A percentile compares a stretch with the other conserved stretches of the same genome.
Conservation (phyloP, 2,113 vertebrate species). For the Petrocephalus microphthalmus region DNA sequence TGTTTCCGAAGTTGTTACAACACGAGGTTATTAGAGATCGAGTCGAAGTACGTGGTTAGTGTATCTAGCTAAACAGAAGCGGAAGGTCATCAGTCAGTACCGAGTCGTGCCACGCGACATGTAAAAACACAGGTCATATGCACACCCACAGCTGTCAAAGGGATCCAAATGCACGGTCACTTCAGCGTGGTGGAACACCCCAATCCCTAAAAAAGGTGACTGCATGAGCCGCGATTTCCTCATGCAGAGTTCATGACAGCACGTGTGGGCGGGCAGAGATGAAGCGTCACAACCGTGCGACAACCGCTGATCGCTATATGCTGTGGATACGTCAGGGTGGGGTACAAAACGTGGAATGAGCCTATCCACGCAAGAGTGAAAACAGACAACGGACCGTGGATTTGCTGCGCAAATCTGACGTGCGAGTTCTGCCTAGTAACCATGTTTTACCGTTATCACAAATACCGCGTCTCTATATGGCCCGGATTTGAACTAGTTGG, state of each 20-base stretch:
- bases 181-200: neutral
- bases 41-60: neutral
- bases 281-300: neutral
- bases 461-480: neutral
- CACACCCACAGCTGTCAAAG: neutral
- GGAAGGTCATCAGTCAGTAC: neutral
- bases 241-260: neutral
- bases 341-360: neutral
- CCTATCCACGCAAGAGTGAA: neutral
- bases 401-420: neutral
- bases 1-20: neutral
- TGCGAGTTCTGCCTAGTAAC: neutral
- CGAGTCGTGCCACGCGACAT: neutral
- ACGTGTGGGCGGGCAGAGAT: neutral
- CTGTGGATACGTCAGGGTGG: neutral
- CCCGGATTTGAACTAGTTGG: neutral
- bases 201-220: neutral
- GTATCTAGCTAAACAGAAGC: neutral
- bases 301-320: neutral
- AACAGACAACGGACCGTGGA: neutral
- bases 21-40: neutral
- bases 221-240: constrained; percentile 4
- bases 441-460: neutral
- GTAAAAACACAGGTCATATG: neutral
- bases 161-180: neutral